phyloP scores from a whole-genome alignment of 1,140 invertebrate genomes.

The Drosophila lowei region DNA sequence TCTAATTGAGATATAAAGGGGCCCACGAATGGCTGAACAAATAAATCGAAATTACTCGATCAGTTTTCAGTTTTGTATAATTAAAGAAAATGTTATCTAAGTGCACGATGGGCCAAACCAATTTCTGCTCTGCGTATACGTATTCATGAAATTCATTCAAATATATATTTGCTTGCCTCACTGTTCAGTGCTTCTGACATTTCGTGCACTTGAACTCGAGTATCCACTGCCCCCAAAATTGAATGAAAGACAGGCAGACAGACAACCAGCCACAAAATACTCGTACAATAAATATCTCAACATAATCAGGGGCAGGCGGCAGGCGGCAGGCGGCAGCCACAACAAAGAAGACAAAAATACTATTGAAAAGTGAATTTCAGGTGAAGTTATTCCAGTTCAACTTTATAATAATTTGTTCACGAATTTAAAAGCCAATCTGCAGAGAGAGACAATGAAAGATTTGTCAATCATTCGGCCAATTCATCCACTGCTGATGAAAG shows the following conservation, averaged over 20 bases:
- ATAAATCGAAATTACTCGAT: conserved; percentile 47
- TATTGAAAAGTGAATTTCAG: conserved; percentile 11
- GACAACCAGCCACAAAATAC: conserved; percentile 10
- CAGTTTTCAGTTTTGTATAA: conserved; percentile 41
- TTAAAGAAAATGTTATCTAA: conserved; percentile 4
- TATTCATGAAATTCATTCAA: background rate
- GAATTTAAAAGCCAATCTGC: conserved; percentile 20
- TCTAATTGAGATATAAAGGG: conserved; percentile 70
- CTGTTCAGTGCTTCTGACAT: conserved; percentile 25
- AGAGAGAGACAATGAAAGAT: conserved; percentile 7
- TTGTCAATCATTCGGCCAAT: conserved; percentile 22
- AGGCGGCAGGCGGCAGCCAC: background rate
- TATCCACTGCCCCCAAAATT: conserved; percentile 22
- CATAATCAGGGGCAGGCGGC: no score
- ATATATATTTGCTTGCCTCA: background rate
- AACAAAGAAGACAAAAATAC: conserved; percentile 19
- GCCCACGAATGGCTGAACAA: conserved; percentile 51
- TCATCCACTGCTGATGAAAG: conserved; percentile 2
- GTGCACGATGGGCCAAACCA: conserved; percentile 20
- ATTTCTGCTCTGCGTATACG: background rate
- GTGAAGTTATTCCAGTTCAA: conserved; percentile 35
- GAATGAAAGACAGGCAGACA: conserved; percentile 20
- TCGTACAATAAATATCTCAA: no score
- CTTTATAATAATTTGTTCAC: conserved; percentile 24
- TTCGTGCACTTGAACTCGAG: conserved; percentile 66